phyloP scores from a whole-genome alignment of 2,113 vertebrate genomes.

The Otis tarda region DNA sequence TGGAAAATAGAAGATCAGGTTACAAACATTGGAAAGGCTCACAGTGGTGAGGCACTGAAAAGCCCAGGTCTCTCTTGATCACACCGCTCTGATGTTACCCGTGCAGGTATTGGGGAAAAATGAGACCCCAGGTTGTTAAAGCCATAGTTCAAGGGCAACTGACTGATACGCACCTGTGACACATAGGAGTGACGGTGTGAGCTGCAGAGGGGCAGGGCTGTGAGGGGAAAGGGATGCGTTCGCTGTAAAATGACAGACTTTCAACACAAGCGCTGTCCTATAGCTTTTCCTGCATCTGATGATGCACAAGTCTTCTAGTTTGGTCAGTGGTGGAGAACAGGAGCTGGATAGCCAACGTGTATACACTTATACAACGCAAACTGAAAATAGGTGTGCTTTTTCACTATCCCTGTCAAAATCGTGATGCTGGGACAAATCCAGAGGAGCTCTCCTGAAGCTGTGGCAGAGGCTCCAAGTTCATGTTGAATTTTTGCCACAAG shows the following conservation, averaged over 20 bases:
- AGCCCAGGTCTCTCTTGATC: background rate
- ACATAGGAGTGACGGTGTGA: fast-evolving
- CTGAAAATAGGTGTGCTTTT: background rate
- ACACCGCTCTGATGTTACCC: background rate
- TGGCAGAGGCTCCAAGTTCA: background rate
- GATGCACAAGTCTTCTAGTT: background rate
- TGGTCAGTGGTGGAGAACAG: background rate
- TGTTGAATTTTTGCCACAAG: background rate
- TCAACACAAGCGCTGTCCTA: background rate
- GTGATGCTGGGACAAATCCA: background rate
- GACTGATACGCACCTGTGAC: fast-evolving
- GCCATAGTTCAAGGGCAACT: background rate
- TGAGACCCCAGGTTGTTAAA: background rate
- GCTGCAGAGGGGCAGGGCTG: background rate
- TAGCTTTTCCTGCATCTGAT: background rate
- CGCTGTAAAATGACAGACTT: background rate
- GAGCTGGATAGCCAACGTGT: fast-evolving
- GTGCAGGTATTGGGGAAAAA: background rate
- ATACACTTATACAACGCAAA: background rate
- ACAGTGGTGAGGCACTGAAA: background rate
- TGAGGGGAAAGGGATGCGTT: background rate
- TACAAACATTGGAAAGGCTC: background rate
- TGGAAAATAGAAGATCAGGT: background rate
- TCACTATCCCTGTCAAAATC: background rate
- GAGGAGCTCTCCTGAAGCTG: background rate